Percentiles rank a stretch among this genome's conserved stretches.
These are phyloP conservation scores for Hetaerina titia DNA, from an alignment of 2,888 invertebrate genomes.

Conservation along the genomic window DNA sequence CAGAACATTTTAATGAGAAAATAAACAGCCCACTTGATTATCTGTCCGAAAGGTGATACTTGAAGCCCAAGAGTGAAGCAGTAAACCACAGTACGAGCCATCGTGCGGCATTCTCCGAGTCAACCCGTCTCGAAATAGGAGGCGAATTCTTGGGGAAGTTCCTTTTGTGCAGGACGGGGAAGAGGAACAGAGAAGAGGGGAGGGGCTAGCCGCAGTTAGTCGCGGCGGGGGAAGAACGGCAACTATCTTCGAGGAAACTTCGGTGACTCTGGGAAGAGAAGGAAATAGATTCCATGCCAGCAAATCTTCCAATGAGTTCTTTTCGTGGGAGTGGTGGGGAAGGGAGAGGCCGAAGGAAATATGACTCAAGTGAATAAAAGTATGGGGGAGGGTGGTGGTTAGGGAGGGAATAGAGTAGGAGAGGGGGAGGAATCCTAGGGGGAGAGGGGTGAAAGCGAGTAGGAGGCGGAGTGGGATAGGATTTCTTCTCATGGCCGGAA, in stretches of 20 bases:
- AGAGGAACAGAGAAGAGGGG: neutral
- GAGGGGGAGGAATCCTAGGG: neutral
- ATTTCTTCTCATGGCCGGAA: no score
- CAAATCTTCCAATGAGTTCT: slow-evolving; percentile 30
- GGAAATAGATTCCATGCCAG: slow-evolving; percentile 27
- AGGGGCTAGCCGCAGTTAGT: neutral
- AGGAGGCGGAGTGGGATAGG: neutral
- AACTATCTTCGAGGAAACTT: neutral
- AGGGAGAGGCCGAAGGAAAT: neutral
- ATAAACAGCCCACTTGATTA: neutral
- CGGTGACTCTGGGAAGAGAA: neutral
- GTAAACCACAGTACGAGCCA: neutral
- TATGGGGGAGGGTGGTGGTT: neutral
- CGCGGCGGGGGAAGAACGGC: neutral
- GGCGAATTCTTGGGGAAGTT: neutral
- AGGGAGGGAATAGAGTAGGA: neutral
- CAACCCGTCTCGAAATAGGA: neutral
- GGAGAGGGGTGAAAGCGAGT: neutral
- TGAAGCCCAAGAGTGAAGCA: neutral
- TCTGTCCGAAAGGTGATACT: neutral
- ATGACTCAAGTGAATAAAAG: slow-evolving; percentile 1
- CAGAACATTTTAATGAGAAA: neutral
- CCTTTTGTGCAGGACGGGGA: neutral
- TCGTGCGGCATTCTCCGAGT: neutral
- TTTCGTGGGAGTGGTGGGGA: neutral